Conservation (phyloP, 2,113 vertebrate species). For the Hiodon tergisus region DNA sequence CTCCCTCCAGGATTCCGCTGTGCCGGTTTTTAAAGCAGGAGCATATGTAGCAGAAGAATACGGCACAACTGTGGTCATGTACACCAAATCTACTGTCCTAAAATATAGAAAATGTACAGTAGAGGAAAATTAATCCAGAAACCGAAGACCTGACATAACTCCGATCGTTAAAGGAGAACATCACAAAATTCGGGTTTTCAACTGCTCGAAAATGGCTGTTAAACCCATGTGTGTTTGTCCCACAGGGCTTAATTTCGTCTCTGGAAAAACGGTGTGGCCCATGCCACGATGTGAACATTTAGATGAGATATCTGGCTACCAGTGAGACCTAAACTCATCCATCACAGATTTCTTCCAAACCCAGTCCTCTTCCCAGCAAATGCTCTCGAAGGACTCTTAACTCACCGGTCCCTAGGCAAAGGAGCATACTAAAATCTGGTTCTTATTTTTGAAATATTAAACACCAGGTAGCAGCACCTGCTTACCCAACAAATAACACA, state of each 20-base stretch:
- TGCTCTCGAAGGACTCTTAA: slow-evolving; percentile 42
- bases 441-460: slow-evolving; percentile 49
- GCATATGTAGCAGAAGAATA: slow-evolving; percentile 27
- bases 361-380: slow-evolving; percentile 40
- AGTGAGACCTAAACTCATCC: slow-evolving; percentile 46
- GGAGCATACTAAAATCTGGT: slow-evolving; percentile 44
- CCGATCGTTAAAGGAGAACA: slow-evolving; percentile 33
- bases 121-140: slow-evolving; percentile 40
- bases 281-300: slow-evolving; percentile 22
- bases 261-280: slow-evolving; percentile 33
- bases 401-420: slow-evolving; percentile 40
- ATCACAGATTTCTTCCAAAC: slow-evolving; percentile 46
- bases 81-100: slow-evolving; percentile 28
- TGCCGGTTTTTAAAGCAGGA: neutral
- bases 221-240: slow-evolving; percentile 3
- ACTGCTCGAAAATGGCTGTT: neutral
- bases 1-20: slow-evolving; percentile 19
- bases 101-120: slow-evolving; percentile 42
- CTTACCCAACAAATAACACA: too few species aligned
- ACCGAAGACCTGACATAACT: slow-evolving; percentile 29
- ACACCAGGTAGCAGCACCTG: slow-evolving; percentile 7
- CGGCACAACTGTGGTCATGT: slow-evolving; percentile 26
- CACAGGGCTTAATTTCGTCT: slow-evolving; percentile 35
- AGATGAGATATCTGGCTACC: slow-evolving; percentile 41
- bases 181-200: slow-evolving; percentile 9